Conservation (phyloP, 2,888 invertebrate species). For the Alitta virens region DNA sequence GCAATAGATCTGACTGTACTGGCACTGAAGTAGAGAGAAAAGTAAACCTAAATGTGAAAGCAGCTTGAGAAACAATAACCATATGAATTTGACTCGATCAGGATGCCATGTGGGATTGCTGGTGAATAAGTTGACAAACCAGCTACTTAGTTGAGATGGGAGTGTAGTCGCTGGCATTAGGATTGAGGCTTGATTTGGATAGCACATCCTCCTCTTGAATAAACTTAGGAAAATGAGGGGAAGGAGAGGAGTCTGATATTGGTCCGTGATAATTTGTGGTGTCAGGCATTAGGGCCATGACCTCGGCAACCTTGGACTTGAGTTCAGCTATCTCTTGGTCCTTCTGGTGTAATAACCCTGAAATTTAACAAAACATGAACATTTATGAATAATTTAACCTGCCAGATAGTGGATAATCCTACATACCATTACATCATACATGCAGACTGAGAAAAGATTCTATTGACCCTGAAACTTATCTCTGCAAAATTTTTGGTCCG, state of each 20-base stretch:
- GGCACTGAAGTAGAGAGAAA: background rate
- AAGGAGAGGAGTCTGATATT: constrained; percentile 7
- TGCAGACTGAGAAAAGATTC: too few species aligned
- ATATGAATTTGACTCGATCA: too few species aligned
- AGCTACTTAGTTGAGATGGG: constrained; percentile 58
- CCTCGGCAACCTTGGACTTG: constrained; percentile 86
- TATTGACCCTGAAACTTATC: too few species aligned
- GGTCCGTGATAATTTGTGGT: constrained; percentile 22
- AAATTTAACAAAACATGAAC: background rate
- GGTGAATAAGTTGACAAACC: background rate
- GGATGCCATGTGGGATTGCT: too few species aligned
- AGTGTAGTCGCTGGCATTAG: constrained; percentile 87
- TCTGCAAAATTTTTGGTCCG: too few species aligned
- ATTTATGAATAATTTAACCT: too few species aligned
- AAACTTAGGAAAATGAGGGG: constrained; percentile 35
- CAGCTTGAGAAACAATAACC: constrained; percentile 1
- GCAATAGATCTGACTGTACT: too few species aligned
- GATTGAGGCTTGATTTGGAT: constrained; percentile 69
- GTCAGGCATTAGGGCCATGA: constrained; percentile 84
- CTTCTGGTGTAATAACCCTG: constrained; percentile 78
- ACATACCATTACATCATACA: too few species aligned
- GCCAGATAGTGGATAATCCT: too few species aligned
- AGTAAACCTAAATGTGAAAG: background rate
- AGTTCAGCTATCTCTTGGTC: constrained; percentile 89
- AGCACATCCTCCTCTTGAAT: constrained; percentile 33